phyloP scores from a whole-genome alignment of 2,113 vertebrate genomes.

The Porphyrio hochstetteri region DNA sequence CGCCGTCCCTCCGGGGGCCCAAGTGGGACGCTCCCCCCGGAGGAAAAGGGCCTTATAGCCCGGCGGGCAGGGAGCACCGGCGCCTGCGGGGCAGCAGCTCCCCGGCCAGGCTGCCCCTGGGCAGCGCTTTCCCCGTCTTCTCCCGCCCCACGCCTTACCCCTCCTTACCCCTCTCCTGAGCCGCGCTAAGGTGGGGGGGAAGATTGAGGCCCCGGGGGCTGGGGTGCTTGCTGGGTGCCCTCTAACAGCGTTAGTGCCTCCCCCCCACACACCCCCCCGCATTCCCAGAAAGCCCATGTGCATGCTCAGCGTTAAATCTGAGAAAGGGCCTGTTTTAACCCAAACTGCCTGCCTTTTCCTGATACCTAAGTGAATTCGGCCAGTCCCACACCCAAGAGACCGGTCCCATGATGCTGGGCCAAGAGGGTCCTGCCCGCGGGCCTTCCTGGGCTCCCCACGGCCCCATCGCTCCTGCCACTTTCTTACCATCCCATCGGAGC shows the following conservation, averaged over 20 bases:
- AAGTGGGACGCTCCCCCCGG: neutral
- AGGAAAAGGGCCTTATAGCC: conserved; percentile 79
- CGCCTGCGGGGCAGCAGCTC: conserved; percentile 19
- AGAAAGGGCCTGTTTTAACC: neutral
- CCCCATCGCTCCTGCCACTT: neutral
- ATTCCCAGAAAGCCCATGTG: neutral
- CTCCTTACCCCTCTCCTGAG: neutral
- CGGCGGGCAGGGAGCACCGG: conserved; percentile 68
- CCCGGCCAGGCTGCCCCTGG: conserved; percentile 56
- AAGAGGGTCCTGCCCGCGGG: neutral
- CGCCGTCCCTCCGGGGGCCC: neutral
- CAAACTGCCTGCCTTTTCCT: neutral
- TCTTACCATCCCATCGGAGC: conserved; percentile 93
- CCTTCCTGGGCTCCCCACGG: neutral
- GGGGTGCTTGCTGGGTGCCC: neutral
- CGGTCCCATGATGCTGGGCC: neutral
- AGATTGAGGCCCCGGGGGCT: neutral
- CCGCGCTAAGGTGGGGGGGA: neutral
- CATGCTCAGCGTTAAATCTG: neutral
- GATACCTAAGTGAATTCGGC: neutral
- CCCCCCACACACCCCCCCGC: too few species aligned
- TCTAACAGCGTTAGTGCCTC: neutral
- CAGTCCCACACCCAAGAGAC: neutral
- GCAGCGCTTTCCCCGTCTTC: neutral
- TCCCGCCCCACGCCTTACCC: neutral